Conservation (phyloP, 2,888 invertebrate species). For the Lingula anatina region DNA sequence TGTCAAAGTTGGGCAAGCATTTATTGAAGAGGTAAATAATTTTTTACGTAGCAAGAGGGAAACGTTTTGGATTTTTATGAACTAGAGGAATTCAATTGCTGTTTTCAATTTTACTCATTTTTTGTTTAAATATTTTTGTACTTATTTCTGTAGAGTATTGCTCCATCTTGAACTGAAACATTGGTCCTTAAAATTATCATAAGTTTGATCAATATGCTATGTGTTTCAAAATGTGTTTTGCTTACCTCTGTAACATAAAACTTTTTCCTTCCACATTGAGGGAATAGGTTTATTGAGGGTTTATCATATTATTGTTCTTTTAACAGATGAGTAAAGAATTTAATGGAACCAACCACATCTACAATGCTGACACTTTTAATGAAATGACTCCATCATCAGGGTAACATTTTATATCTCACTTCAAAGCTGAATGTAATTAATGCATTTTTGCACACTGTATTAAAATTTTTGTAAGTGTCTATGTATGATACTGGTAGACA, state of each 20-base stretch:
- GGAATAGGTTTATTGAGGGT: neutral
- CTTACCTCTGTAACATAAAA: no score
- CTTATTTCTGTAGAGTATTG: neutral
- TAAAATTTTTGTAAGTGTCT: no score
- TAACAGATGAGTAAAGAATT: slow-evolving; percentile 56
- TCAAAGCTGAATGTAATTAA: no score
- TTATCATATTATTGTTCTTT: neutral
- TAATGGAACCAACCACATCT: slow-evolving; percentile 73
- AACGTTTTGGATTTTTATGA: neutral
- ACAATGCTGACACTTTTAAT: slow-evolving; percentile 90
- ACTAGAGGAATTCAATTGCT: neutral
- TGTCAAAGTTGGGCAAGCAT: slow-evolving; percentile 64
- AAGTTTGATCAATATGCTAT: no score
- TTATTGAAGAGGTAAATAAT: slow-evolving; percentile 63
- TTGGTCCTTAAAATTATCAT: no score
- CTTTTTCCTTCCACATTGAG: no score
- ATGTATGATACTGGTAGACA: no score
- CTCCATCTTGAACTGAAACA: no score
- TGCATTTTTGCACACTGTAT: no score
- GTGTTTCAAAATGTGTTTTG: no score
- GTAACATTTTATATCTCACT: slow-evolving; percentile 17
- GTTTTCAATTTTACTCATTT: neutral
- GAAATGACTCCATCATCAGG: slow-evolving; percentile 70
- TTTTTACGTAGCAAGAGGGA: neutral
- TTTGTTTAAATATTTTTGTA: no score